A percentile compares a stretch with the other conserved stretches of the same genome.
phyloP scores from a whole-genome alignment of 1,140 invertebrate species.

The Meteorus sp. region DNA sequence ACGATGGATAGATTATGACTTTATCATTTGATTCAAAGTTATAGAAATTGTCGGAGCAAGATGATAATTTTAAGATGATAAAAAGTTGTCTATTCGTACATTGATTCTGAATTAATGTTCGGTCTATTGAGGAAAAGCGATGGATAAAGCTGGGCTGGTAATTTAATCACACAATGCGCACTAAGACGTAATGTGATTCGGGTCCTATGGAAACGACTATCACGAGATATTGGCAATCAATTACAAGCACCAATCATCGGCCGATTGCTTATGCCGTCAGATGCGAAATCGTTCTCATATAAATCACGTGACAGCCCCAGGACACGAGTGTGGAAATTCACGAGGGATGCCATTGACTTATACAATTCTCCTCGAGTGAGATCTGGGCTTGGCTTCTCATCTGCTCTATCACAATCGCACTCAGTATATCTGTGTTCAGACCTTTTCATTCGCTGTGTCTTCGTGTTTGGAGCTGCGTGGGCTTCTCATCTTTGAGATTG shows the following conservation, averaged over 20 bases:
- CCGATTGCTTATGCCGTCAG: slow-evolving; percentile 44
- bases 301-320: slow-evolving; percentile 48
- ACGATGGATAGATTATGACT: too few relatives aligned
- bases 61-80: too few relatives aligned
- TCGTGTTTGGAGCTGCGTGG: not conserved
- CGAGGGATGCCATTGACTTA: slow-evolving; percentile 35
- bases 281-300: slow-evolving; percentile 53
- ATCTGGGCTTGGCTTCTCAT: slow-evolving; percentile 9
- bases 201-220: slow-evolving; percentile 4
- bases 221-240: slow-evolving; percentile 48
- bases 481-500: slow-evolving; percentile 1
- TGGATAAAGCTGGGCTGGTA: too few relatives aligned
- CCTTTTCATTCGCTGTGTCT: not conserved
- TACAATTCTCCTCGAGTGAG: slow-evolving; percentile 27
- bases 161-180: not conserved
- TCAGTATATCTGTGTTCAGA: not conserved
- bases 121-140: too few relatives aligned
- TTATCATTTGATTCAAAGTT: too few relatives aligned
- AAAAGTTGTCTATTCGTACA: too few relatives aligned
- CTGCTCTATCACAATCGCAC: not conserved
- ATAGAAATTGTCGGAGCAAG: too few relatives aligned
- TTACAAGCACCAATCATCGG: slow-evolving; percentile 49
- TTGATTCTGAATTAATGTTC: not conserved
- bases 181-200: not conserved
- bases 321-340: slow-evolving; percentile 28